Evolutionary conservation across 2,888 invertebrate genomes (phyloP), one percentile per base, ranked within the genome.

Genomic region (Meliscaeva auricollis): DNA sequence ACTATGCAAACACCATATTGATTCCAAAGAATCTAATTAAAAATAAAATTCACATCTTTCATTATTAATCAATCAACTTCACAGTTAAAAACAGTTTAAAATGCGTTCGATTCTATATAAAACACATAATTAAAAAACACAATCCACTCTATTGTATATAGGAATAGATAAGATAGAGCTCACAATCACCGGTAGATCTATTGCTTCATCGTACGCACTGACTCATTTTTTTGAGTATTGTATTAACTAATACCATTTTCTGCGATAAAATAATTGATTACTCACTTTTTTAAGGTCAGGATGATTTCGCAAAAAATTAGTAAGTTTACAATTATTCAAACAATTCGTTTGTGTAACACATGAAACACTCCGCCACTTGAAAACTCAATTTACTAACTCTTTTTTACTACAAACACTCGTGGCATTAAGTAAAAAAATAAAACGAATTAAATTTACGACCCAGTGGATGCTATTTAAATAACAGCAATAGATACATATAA

Each of bases 401-500:
- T 60, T 60, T 60, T 60, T 60, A 60, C n/a, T 9, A n/a, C 22
- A 60, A 38, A 20, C 46, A 64, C 60, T 60, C 22, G 11, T 15
- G 11, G 7, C 3, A 46, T 46, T 11, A n/a, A 41, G 5, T 26
- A 32, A 30, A 64, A 62, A 44, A n/a, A n/a, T n/a, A n/a, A 38
- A 22, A n/a, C 0, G 0, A 46, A 30, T 41, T n/a, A 15, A 22
- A 60, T 41, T 60, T 41, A 41, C 22, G 2, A 41, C 22, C 17
- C 22, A 41, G 8, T 11, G 22, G 38, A 17, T 3, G 6, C 32
- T 46, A 30, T 46, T 64, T 64, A 30, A 46, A 46, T 46, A 64
- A 64, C 15, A 60, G 41, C 41, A 38, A 46, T 22, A 54, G 52
- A 48, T 75, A 26, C 17, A 62, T 48, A n/a, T n/a, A n/a, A n/a